Evolutionary conservation across 2,113 vertebrate genomes (phyloP).

Genomic region (Himantopus leucocephalus): DNA sequence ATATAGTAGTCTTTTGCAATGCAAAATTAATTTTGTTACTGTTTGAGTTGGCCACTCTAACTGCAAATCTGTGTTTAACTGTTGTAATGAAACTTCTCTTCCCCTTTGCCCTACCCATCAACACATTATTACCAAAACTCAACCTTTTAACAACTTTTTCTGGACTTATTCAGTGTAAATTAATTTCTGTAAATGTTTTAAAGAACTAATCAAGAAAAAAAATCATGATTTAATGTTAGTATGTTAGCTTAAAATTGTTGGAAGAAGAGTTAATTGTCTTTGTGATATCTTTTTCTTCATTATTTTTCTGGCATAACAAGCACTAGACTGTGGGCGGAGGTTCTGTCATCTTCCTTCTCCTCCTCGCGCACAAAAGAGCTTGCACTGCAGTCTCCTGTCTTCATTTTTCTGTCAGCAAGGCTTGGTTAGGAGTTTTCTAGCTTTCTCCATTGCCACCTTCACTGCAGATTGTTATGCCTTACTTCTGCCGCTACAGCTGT

Average conservation of each 20-base stretch:
- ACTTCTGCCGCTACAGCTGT: neutral
- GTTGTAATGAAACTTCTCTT: neutral
- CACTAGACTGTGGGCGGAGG: neutral
- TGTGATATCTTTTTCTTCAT: neutral
- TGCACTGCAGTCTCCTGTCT: neutral
- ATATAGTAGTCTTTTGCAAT: neutral
- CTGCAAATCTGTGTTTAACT: neutral
- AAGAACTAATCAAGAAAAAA: neutral
- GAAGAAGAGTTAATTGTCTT: neutral
- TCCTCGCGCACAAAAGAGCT: accelerated
- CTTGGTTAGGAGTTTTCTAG: neutral
- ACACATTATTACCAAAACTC: neutral
- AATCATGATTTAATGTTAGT: neutral
- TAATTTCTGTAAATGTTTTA: neutral
- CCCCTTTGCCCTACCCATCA: neutral
- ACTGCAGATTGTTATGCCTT: accelerated
- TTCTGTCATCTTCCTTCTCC: neutral
- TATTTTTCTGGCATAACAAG: neutral
- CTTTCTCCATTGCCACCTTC: neutral
- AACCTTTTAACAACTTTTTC: neutral
- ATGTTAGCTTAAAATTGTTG: neutral
- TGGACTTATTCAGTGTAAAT: neutral
- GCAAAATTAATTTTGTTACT: neutral
- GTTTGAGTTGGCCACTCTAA: neutral
- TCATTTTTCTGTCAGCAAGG: neutral